phyloP scores from a whole-genome alignment of 2,113 vertebrate genomes.

The Paedocypris sp. region DNA sequence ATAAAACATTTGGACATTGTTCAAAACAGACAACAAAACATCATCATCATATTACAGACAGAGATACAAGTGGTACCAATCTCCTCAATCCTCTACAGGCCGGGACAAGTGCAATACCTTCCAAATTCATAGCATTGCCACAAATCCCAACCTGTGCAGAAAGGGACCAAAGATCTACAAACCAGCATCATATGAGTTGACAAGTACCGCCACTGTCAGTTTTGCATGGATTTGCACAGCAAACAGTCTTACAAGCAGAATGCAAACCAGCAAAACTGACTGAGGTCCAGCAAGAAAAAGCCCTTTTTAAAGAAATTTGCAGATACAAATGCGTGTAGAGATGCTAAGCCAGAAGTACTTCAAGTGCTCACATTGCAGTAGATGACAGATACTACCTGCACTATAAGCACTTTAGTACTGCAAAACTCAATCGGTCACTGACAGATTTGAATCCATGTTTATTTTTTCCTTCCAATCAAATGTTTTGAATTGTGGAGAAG shows the following conservation, averaged over 20 bases:
- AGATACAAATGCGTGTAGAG: too few species aligned
- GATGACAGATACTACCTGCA: conserved; percentile 97
- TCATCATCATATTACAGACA: not conserved
- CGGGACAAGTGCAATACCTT: conserved; percentile 99
- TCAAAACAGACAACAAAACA: not conserved
- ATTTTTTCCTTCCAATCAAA: conserved; percentile 5
- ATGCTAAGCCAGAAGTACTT: conserved; percentile 95
- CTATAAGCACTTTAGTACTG: conserved; percentile 99
- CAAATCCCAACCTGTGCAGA: conserved; percentile 94
- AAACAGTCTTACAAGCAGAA: conserved; percentile 73
- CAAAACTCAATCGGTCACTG: conserved; percentile 53
- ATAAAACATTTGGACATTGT: not conserved
- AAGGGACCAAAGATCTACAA: conserved; percentile 61
- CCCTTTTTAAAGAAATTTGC: too few species aligned
- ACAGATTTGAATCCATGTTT: not conserved
- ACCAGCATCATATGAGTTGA: not conserved
- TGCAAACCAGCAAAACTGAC: conserved; percentile 99
- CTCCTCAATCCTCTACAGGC: conserved; percentile 92
- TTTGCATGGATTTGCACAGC: conserved; percentile 99
- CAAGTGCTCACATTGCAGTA: conserved; percentile 99
- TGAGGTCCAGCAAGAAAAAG: conserved; percentile 61
- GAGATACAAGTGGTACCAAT: conserved; percentile 43
- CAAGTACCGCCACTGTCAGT: conserved; percentile 82
- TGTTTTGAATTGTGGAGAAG: conserved; percentile 51
- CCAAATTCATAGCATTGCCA: conserved; percentile 90